Evolutionary conservation across 2,797 vertebrate genomes (phyloP).

Genomic region (Manis crassicaudata): DNA sequence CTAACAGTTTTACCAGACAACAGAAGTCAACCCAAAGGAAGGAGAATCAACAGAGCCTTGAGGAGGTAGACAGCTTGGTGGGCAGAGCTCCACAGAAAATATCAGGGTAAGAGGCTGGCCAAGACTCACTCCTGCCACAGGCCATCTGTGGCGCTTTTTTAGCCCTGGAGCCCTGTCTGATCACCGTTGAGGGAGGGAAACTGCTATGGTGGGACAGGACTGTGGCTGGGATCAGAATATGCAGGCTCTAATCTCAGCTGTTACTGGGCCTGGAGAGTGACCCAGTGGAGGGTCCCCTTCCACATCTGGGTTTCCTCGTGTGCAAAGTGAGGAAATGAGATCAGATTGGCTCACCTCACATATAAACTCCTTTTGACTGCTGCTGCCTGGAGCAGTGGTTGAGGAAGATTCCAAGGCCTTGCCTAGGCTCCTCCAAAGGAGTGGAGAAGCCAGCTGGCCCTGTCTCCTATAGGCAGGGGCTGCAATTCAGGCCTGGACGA

Average conservation of each 20-base stretch:
- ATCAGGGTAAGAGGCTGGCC: background rate
- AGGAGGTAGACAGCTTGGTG: background rate
- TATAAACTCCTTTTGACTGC: background rate
- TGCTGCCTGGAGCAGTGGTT: background rate
- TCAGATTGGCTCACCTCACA: background rate
- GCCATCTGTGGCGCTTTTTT: background rate
- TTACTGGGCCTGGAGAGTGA: background rate
- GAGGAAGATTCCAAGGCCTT: background rate
- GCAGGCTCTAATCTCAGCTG: background rate
- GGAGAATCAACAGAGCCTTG: background rate
- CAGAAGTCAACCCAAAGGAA: background rate
- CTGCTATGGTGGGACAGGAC: background rate
- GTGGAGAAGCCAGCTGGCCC: background rate
- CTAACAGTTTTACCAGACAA: background rate
- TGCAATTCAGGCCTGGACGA: background rate
- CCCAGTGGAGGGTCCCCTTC: background rate
- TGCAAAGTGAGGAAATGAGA: background rate
- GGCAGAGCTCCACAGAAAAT: background rate
- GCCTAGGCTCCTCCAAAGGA: background rate
- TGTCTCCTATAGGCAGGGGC: background rate
- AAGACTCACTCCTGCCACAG: background rate
- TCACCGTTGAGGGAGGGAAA: background rate
- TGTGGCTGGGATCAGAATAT: too few species aligned
- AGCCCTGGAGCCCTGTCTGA: background rate
- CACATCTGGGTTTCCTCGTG: background rate